Evolutionary conservation across 1,140 invertebrate genomes (phyloP).

Genomic region (Tribolium madens): DNA sequence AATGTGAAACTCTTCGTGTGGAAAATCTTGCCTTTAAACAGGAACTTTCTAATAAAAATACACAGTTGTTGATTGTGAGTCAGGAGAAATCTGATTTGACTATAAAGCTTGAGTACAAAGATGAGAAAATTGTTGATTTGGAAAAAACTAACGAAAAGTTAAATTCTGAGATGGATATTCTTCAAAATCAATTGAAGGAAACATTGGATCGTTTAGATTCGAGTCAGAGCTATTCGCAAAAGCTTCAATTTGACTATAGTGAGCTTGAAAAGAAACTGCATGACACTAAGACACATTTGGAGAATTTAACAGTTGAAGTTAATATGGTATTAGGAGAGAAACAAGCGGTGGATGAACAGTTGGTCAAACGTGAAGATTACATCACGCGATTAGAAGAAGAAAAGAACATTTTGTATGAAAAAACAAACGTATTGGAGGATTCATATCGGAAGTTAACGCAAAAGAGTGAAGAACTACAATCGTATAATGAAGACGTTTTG

Average conservation of each 20-base stretch:
- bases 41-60: not conserved
- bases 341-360: not conserved
- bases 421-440: not conserved
- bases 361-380: constrained; percentile 11
- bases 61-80: not conserved
- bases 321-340: constrained; percentile 19
- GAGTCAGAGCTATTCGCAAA: not conserved
- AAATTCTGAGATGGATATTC: not conserved
- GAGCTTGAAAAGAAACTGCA: not conserved
- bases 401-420: not conserved
- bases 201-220: not conserved
- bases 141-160: not conserved
- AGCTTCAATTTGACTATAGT: not conserved
- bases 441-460: not conserved
- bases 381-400: constrained; percentile 8
- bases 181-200: constrained; percentile 14
- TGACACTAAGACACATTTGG: not conserved
- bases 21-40: not conserved
- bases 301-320: not conserved
- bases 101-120: not conserved
- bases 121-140: not conserved
- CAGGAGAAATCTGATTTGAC: not conserved
- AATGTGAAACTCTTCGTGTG: not conserved
- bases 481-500: not conserved
- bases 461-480: constrained; percentile 13